Conservation (phyloP, 2,888 invertebrate species). For the Acrobasis suavella region DNA sequence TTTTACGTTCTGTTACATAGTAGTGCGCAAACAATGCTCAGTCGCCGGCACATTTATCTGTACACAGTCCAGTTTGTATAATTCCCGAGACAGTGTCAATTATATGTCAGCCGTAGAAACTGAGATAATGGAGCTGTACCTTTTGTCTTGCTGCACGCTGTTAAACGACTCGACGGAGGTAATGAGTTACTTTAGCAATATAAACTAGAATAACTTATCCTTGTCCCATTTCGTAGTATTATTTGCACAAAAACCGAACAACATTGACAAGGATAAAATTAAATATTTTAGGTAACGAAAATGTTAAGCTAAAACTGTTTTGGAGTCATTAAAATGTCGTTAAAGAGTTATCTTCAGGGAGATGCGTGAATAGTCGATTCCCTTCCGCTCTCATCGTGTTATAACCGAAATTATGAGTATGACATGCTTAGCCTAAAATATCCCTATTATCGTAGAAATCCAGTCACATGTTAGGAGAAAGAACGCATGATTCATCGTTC, state of each 20-base stretch:
- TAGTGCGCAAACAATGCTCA: conserved; percentile 25
- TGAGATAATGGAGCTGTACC: conserved; percentile 56
- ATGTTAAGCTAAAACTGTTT: conserved; percentile 24
- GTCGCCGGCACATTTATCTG: conserved; percentile 42
- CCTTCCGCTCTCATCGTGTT: conserved; percentile 37
- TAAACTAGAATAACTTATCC: conserved; percentile 53
- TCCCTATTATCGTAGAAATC: background rate
- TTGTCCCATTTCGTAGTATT: conserved; percentile 46
- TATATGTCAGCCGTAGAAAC: conserved; percentile 53
- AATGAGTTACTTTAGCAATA: conserved; percentile 56
- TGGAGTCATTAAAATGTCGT: conserved; percentile 49
- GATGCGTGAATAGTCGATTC: conserved; percentile 31
- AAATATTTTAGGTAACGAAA: conserved; percentile 4
- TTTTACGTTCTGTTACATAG: conserved; percentile 18
- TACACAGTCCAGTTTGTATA: conserved; percentile 42
- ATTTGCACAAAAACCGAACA: conserved; percentile 27
- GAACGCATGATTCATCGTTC: conserved; percentile 2
- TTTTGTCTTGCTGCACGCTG: conserved; percentile 52
- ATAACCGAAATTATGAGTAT: conserved; percentile 2
- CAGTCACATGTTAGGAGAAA: conserved; percentile 7
- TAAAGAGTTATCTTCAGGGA: conserved; percentile 40
- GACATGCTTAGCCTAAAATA: conserved; percentile 5
- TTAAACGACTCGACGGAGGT: conserved; percentile 48
- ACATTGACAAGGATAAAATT: conserved; percentile 7
- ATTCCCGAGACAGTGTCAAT: conserved; percentile 55